These are phyloP conservation scores for Bunonema sp. DNA, from an alignment of 2,888 invertebrate genomes.

Conservation along the genomic window DNA sequence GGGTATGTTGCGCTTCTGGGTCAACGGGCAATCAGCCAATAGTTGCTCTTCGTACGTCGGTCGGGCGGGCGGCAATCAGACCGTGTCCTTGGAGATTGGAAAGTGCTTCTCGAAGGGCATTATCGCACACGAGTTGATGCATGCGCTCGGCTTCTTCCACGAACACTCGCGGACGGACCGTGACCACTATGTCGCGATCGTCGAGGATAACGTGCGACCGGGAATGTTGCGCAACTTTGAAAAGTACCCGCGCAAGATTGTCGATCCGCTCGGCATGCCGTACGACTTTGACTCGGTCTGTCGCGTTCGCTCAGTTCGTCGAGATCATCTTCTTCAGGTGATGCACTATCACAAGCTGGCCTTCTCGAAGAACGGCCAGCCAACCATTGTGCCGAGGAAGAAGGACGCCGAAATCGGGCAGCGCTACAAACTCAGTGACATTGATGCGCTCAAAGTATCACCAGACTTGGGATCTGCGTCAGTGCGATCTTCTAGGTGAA, in stretches of 20 bases:
- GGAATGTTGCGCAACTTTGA: constrained; percentile 51
- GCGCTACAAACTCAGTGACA: constrained; percentile 31
- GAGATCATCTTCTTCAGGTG: no score
- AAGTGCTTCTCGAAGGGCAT: constrained; percentile 52
- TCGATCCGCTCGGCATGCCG: constrained; percentile 52
- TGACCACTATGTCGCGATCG: constrained; percentile 61
- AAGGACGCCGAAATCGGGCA: constrained; percentile 37
- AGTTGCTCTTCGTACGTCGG: constrained; percentile 67
- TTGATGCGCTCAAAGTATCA: constrained; percentile 27
- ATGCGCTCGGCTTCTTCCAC: constrained; percentile 64
- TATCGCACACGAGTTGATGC: constrained; percentile 64
- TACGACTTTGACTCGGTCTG: constrained; percentile 57
- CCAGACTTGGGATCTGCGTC: background rate
- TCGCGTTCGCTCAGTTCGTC: no score
- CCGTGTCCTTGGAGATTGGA: constrained; percentile 55
- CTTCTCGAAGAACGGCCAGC: constrained; percentile 49
- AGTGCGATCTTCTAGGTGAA: constrained; percentile 21
- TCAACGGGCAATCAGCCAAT: no score
- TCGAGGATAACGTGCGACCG: constrained; percentile 59
- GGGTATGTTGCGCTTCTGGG: constrained; percentile 23
- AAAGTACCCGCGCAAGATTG: constrained; percentile 46
- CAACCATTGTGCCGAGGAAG: constrained; percentile 48
- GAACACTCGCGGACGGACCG: constrained; percentile 67
- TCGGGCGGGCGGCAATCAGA: constrained; percentile 60
- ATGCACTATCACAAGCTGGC: constrained; percentile 60